These are phyloP conservation scores for Chrysaora quinquecirrha DNA, from an alignment of 30 jellyfish, hydroid and myxozoan genomes.

Conservation along the genomic window DNA sequence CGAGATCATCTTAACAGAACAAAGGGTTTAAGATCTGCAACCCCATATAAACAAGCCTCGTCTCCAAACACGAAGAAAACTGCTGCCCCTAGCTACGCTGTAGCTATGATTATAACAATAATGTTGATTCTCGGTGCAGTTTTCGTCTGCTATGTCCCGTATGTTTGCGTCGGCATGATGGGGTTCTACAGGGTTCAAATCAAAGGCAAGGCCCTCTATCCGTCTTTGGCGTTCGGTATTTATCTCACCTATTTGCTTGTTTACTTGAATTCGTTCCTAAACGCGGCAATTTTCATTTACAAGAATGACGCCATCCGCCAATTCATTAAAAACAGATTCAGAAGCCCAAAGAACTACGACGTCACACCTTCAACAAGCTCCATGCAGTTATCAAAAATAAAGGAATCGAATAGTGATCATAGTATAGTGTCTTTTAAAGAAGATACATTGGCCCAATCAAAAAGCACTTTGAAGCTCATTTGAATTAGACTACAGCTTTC, in stretches of 20 bases:
- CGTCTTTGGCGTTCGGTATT: neutral
- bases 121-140: slow-evolving; percentile 42
- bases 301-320: slow-evolving; percentile 39
- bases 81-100: slow-evolving; percentile 33
- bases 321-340: neutral
- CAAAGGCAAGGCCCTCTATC: neutral
- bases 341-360: neutral
- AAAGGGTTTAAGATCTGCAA: slow-evolving; percentile 10
- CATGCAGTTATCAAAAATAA: slow-evolving; percentile 15
- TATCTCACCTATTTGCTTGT: slow-evolving; percentile 36
- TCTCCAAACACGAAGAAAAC: neutral
- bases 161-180: slow-evolving; percentile 33
- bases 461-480: neutral
- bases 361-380: slow-evolving; percentile 26
- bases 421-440: slow-evolving; percentile 15
- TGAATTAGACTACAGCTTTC: too few relatives aligned
- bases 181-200: slow-evolving; percentile 30
- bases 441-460: neutral
- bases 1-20: slow-evolving; percentile 24
- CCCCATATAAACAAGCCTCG: neutral
- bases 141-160: slow-evolving; percentile 41
- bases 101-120: slow-evolving; percentile 41
- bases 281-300: slow-evolving; percentile 46
- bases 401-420: slow-evolving; percentile 20
- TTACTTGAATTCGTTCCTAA: slow-evolving; percentile 41